Base-by-base conservation (phyloP, 2,888 invertebrate genomes). In the Drepana falcataria region DNA sequence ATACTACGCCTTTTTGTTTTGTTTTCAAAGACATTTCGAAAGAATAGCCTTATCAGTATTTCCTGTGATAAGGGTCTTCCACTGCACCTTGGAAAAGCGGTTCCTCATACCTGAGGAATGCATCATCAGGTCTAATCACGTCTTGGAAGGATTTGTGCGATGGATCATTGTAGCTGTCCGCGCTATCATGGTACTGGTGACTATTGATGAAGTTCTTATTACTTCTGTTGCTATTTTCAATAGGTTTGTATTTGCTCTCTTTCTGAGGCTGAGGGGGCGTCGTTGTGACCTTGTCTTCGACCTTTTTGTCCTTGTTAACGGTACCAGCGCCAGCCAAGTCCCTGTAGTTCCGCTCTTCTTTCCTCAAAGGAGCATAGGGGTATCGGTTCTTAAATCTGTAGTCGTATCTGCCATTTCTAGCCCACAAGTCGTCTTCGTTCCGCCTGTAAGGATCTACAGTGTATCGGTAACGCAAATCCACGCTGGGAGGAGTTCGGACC, bases 401-500 rank as follows among this genome's bases (percentile, higher is more conserved):
- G 56, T 91, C 91, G 53, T 87, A 87, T 34, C 91, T 78, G n/a
- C 89, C 87, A 48, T 73, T 79, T 51, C 90, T 79, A 35, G 82
- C 77, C 52, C 77, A 78, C 52, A 86, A 80, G 52, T 89, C 88
- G 7, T 91, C 91, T 4, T 89, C 88, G 52, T 69, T 79, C 2
- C 88, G 84, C 55, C 85, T 81, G 63, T 91, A 89, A 6, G 91
- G 89, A 59, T 90, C 91, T 0, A 73, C 77, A 0, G 85, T 81
- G 64, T 92, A 93, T 64, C 92, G 82, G 67, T 92, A 92, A 53
- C 92, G 80, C 47, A 92, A 74, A 72, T 92, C 93, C 6, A 92
- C 92, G 65, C 89, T 92, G 5, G 93, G 92, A 34, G 93, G 93
- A 35, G 93, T 92, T 53, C 94, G 85, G 0, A 94, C 93, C 2